Conservation (phyloP, 2,113 vertebrate genomes). For the Athene noctua region DNA sequence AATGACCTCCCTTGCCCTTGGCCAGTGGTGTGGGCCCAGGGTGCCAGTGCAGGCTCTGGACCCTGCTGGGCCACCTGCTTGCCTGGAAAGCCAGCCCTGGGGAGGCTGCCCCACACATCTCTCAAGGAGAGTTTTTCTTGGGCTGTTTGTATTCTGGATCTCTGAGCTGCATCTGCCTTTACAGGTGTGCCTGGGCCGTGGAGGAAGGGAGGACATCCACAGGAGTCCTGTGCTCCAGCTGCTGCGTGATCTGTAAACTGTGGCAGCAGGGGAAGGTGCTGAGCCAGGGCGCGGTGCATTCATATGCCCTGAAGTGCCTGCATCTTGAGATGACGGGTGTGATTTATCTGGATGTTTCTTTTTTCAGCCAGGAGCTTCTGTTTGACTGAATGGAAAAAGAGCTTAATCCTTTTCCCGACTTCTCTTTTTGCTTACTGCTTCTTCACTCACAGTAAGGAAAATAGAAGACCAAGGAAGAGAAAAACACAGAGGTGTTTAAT, state of each 20-base stretch:
- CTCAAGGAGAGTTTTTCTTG: neutral
- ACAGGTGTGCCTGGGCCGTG: neutral
- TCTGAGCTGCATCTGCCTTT: neutral
- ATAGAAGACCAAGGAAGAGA: neutral
- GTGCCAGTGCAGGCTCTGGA: fast-evolving
- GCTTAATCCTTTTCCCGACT: neutral
- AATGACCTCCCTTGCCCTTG: conserved; percentile 55
- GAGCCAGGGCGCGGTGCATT: neutral
- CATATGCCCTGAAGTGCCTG: neutral
- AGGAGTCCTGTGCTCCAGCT: neutral
- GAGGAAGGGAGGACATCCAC: neutral
- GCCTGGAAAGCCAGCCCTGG: neutral
- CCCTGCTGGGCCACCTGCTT: fast-evolving
- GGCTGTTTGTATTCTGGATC: neutral
- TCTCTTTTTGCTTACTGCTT: neutral
- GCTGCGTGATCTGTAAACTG: neutral
- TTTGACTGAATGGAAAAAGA: neutral
- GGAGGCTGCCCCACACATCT: neutral
- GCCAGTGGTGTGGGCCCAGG: neutral
- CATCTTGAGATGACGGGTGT: neutral
- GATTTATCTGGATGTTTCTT: neutral
- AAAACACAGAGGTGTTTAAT: neutral
- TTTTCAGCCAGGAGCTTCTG: neutral
- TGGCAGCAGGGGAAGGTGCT: neutral
- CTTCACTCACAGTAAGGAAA: neutral